phyloP scores from a whole-genome alignment of 2,113 vertebrate species.

The Xenopus laevis region DNA sequence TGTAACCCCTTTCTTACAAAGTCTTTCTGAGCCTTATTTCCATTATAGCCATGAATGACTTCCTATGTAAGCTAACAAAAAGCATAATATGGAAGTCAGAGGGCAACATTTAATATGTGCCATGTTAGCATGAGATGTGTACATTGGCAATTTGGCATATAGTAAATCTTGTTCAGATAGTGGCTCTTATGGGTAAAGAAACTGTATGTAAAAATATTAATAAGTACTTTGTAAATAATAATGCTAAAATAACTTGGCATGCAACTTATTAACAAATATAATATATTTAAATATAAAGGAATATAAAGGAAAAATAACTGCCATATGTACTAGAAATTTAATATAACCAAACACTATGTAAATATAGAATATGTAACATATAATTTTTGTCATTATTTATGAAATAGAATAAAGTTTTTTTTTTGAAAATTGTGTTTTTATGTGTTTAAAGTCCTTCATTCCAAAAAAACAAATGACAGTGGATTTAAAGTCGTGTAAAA shows the following conservation, averaged over 20 bases:
- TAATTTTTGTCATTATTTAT: constrained; percentile 83
- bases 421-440: constrained; percentile 59
- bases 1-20: constrained; percentile 36
- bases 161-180: constrained; percentile 8
- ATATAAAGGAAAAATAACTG: constrained; percentile 71
- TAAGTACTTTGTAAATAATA: constrained; percentile 68
- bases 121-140: neutral
- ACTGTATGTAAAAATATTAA: constrained; percentile 63
- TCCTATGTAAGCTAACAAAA: neutral
- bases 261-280: constrained; percentile 65
- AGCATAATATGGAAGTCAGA: neutral
- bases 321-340: constrained; percentile 72
- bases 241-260: constrained; percentile 78
- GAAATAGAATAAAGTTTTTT: constrained; percentile 86
- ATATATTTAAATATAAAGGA: constrained; percentile 69
- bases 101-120: neutral
- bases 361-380: constrained; percentile 89
- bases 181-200: constrained; percentile 54
- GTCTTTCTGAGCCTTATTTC: constrained; percentile 41
- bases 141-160: neutral
- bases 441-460: neutral
- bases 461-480: no score
- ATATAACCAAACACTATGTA: constrained; percentile 81
- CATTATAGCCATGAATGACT: constrained; percentile 21
- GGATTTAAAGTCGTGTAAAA: no score